phyloP scores from a whole-genome alignment of 1,140 invertebrate genomes.

The Pseudobourletiella spinata region DNA sequence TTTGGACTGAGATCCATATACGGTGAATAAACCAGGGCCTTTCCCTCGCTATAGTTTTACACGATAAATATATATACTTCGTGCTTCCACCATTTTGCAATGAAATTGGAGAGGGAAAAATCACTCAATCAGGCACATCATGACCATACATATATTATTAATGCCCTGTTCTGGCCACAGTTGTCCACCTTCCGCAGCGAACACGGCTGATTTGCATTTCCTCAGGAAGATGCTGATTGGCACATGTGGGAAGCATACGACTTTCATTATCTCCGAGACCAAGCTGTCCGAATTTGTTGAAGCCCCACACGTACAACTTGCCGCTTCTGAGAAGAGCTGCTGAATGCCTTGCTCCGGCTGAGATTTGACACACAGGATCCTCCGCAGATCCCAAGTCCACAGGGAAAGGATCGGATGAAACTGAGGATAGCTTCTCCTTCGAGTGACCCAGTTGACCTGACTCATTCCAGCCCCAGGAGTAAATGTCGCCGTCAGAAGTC shows the following conservation, averaged over 20 bases:
- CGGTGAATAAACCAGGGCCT: too few species aligned
- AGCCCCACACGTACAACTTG: slow-evolving; percentile 71
- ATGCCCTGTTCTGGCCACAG: too few species aligned
- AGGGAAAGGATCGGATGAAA: slow-evolving; percentile 18
- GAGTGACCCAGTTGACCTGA: slow-evolving; percentile 40
- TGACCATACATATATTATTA: too few species aligned
- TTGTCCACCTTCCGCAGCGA: background rate
- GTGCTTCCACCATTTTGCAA: too few species aligned
- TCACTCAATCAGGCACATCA: too few species aligned
- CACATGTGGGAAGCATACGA: background rate
- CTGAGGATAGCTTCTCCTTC: background rate
- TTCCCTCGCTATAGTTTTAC: too few species aligned
- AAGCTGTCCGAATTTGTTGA: slow-evolving; percentile 72
- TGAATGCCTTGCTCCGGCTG: slow-evolving; percentile 76
- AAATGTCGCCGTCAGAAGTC: slow-evolving; percentile 44
- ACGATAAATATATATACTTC: too few species aligned
- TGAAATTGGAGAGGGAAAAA: too few species aligned
- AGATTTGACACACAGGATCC: slow-evolving; percentile 43
- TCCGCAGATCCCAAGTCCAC: slow-evolving; percentile 33
- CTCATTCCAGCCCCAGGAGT: slow-evolving; percentile 55
- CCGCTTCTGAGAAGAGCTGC: slow-evolving; percentile 56
- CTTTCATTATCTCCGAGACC: slow-evolving; percentile 41
- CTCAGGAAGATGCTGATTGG: background rate
- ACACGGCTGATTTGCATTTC: background rate
- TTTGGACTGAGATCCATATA: too few species aligned